A percentile compares a stretch with the other conserved stretches of the same genome.
Evolutionary conservation across 2,113 vertebrate species (phyloP).

Genomic region (Lagopus muta): DNA sequence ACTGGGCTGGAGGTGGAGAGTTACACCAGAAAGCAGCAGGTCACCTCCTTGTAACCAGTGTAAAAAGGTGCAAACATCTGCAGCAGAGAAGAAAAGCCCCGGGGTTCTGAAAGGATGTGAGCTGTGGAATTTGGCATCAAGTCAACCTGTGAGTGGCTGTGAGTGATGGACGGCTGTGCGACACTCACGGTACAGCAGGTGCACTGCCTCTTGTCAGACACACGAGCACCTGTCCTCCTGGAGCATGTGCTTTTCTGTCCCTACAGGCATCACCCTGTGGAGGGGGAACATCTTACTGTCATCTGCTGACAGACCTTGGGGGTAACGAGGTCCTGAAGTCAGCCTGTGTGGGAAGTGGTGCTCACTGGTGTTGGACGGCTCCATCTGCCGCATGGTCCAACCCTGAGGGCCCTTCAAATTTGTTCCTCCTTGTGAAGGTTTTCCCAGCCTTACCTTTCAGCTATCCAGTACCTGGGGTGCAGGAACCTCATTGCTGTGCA

Average conservation of each 20-base stretch:
- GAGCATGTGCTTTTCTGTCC: not conserved
- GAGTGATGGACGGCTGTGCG: not conserved
- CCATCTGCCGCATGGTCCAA: not conserved
- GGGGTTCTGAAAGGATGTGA: not conserved
- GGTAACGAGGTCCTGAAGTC: not conserved
- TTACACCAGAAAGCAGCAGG: not conserved
- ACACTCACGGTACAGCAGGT: not conserved
- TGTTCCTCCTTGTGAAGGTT: not conserved
- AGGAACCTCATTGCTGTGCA: fast-evolving
- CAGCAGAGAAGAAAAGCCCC: not conserved
- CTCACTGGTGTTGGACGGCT: not conserved
- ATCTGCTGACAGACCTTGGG: not conserved
- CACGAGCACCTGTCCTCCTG: not conserved
- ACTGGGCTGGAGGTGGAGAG: not conserved
- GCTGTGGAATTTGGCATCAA: not conserved
- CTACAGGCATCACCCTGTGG: not conserved
- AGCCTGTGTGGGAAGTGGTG: not conserved
- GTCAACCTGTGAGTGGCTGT: not conserved
- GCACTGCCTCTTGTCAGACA: not conserved
- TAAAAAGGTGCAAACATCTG: not conserved
- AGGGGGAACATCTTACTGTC: not conserved
- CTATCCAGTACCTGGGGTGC: fast-evolving
- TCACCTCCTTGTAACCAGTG: not conserved
- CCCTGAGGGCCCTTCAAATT: not conserved
- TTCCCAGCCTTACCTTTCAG: not conserved